These are phyloP conservation scores for Biston stratarius DNA, from an alignment of 2,888 invertebrate species.

Conservation along the genomic window DNA sequence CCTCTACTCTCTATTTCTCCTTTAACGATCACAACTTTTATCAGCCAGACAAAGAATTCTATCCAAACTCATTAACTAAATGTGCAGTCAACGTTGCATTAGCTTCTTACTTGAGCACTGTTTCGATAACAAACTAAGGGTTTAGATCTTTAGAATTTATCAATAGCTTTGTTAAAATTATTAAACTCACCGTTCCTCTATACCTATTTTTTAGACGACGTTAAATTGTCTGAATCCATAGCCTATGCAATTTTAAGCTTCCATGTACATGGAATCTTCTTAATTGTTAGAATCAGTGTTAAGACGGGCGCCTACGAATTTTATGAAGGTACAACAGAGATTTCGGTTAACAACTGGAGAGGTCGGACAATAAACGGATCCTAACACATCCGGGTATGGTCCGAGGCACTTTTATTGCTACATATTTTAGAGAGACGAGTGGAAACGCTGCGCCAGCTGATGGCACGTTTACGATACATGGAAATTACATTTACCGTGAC, in stretches of 20 bases:
- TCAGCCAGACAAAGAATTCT: slow-evolving; percentile 67
- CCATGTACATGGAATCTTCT: slow-evolving; percentile 28
- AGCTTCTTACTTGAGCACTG: slow-evolving; percentile 25
- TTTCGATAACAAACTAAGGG: slow-evolving; percentile 36
- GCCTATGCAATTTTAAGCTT: neutral
- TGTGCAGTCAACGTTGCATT: slow-evolving; percentile 55
- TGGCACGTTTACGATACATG: slow-evolving; percentile 65
- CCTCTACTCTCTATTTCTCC: slow-evolving; percentile 71
- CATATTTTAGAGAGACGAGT: slow-evolving; percentile 71
- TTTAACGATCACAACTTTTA: slow-evolving; percentile 75
- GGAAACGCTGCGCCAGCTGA: slow-evolving; percentile 55
- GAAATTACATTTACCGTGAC: slow-evolving; percentile 57
- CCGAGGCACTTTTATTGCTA: slow-evolving; percentile 75
- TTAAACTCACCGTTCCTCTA: too few relatives aligned
- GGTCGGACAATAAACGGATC: slow-evolving; percentile 75
- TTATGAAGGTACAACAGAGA: slow-evolving; percentile 70
- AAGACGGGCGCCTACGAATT: slow-evolving; percentile 40
- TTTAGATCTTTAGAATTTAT: slow-evolving; percentile 26
- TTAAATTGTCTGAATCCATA: neutral
- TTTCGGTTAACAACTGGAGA: slow-evolving; percentile 69
- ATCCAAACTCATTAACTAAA: slow-evolving; percentile 69
- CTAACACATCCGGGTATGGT: slow-evolving; percentile 76
- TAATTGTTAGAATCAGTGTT: slow-evolving; percentile 32
- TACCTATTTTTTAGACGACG: neutral
- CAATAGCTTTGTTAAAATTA: neutral